Conservation (phyloP, 2,888 invertebrate species). For the Alsophila aescularia region DNA sequence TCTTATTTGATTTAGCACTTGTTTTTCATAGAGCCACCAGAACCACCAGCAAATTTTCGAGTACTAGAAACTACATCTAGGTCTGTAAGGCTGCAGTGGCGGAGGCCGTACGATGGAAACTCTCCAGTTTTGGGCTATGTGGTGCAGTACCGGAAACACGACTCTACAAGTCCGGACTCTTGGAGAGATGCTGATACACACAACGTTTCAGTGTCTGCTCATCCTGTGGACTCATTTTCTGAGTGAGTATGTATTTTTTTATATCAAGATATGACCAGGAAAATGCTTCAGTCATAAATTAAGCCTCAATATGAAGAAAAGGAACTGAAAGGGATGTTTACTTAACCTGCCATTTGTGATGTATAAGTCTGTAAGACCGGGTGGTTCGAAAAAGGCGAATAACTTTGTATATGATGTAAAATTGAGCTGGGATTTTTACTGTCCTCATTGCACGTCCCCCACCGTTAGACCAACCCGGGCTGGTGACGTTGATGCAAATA, state of each 20-base stretch:
- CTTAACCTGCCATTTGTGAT: too few species aligned
- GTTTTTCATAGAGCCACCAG: conserved; percentile 87
- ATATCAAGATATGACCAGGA: too few species aligned
- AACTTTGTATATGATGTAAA: too few species aligned
- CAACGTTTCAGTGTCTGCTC: conserved; percentile 81
- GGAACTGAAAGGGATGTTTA: too few species aligned
- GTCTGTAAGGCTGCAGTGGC: conserved; percentile 87
- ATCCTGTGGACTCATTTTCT: conserved; percentile 60
- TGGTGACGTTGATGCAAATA: too few species aligned
- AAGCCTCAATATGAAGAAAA: too few species aligned
- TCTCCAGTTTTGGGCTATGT: conserved; percentile 91
- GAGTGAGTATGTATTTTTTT: conserved; percentile 63
- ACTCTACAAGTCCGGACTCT: conserved; percentile 78
- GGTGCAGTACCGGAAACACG: conserved; percentile 88
- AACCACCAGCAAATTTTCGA: conserved; percentile 87
- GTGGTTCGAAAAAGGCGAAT: too few species aligned
- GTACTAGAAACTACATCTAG: conserved; percentile 87
- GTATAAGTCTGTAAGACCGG: too few species aligned
- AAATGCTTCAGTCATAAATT: too few species aligned
- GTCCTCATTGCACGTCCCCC: too few species aligned
- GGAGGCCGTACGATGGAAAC: conserved; percentile 90
- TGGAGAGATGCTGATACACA: conserved; percentile 85
- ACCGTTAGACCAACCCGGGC: too few species aligned
- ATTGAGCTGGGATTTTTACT: too few species aligned
- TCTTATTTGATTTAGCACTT: background rate